Evolutionary conservation across 2,888 invertebrate species (phyloP), one percentile per base, ranked within the genome.

Genomic region (Lycophotia porphyrea): DNA sequence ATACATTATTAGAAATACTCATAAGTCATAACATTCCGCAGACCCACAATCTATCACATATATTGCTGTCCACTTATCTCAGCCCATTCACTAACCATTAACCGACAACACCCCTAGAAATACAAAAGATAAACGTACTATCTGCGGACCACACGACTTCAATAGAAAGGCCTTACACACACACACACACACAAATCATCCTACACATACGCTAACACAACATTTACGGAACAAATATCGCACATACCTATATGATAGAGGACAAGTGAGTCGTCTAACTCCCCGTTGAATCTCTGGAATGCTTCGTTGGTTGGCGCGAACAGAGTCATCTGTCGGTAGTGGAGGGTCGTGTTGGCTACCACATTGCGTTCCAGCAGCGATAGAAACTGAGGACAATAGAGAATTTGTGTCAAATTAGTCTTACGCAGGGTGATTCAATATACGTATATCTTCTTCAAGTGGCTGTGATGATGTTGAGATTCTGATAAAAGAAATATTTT

Each of bases 271-370:
- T 97, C 97, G 75, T 97, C 97, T 90, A 96, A 95, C 79, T 96
- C 97, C 1, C 97, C 97, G 81, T 96, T 97, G 93, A 97, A 97
- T 81, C 97, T 97, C 95, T 98, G 98, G 95, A 99, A 98, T 77
- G 99, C 99, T 86, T 97, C 97, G 94, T 99, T 98, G 83, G 98
- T 98, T 18, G 99, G 99, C 73, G 98, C 99, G 91, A 99, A 99
- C 78, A 99, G 96, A n/a, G 99, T 99, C 91, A 98, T 97, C 91
- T 98, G 97, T 83, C 98, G 97, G 92, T 97, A 97, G 89, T 97
- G 96, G 66, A 99, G 95, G 31, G 98, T 98, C 65, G 97, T 97
- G 91, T 98, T 98, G 60, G 98, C 98, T 69, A 98, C 96, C 74
- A 97, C 96, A 93, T 98, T 98, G 81, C 97, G 97, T 89, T 98